A percentile compares a stretch with the other conserved stretches of the same genome.
Evolutionary conservation across 2,888 invertebrate genomes (phyloP).

Genomic region (Pogonocherus hispidulus): DNA sequence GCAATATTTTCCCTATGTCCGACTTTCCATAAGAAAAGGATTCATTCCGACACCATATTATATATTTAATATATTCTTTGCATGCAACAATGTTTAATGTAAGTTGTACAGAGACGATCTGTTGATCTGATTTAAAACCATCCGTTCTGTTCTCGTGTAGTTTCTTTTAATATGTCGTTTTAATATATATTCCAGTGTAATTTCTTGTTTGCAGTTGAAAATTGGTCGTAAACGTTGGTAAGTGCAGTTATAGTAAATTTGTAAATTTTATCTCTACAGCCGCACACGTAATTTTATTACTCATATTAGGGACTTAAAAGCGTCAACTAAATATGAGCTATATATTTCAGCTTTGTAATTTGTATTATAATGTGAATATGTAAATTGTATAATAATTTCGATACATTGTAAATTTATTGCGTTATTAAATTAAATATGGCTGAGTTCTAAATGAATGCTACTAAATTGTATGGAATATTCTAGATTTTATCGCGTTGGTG

Average conservation of each 20-base stretch:
- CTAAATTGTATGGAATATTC: slow-evolving; percentile 44
- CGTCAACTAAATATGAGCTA: slow-evolving; percentile 56
- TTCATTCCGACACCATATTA: no score
- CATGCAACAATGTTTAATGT: no score
- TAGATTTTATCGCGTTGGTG: slow-evolving; percentile 43
- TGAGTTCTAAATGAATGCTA: slow-evolving; percentile 41
- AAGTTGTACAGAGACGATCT: neutral
- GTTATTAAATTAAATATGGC: slow-evolving; percentile 60
- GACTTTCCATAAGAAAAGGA: no score
- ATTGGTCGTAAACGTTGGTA: slow-evolving; percentile 55
- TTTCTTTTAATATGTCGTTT: slow-evolving; percentile 40
- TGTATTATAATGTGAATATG: slow-evolving; percentile 62
- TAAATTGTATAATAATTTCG: slow-evolving; percentile 61
- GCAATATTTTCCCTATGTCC: no score
- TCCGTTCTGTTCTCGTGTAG: slow-evolving; percentile 27
- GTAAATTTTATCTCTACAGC: slow-evolving; percentile 55
- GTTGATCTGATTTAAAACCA: slow-evolving; percentile 15
- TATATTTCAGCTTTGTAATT: slow-evolving; percentile 60
- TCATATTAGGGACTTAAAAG: slow-evolving; percentile 56
- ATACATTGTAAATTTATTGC: slow-evolving; percentile 61
- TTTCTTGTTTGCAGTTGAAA: slow-evolving; percentile 54
- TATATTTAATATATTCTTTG: no score
- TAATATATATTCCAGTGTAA: slow-evolving; percentile 45
- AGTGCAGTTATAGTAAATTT: slow-evolving; percentile 51
- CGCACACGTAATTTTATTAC: slow-evolving; percentile 58